phyloP scores from a whole-genome alignment of 1,140 invertebrate species.

The Homarus americanus region DNA sequence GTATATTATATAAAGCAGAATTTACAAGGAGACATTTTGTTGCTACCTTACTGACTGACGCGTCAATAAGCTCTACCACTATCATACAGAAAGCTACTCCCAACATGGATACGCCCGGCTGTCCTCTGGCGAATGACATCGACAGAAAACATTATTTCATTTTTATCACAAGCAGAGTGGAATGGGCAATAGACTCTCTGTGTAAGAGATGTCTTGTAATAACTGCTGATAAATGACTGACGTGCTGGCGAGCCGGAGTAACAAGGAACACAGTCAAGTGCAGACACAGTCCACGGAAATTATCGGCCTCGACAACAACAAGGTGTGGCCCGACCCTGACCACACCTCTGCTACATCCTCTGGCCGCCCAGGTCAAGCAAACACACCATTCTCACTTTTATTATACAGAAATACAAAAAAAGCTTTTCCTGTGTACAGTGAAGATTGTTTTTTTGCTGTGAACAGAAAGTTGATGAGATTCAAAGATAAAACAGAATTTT shows the following conservation, averaged over 20 bases:
- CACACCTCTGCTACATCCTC: too few species aligned
- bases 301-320: too few species aligned
- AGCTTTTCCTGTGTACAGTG: neutral
- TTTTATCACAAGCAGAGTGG: neutral
- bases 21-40: neutral
- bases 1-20: constrained; percentile 6
- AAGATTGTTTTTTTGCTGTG: neutral
- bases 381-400: neutral
- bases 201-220: neutral
- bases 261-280: neutral
- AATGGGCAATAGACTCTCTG: neutral
- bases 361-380: neutral
- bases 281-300: neutral
- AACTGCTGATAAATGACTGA: neutral
- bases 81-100: neutral
- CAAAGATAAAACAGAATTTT: neutral
- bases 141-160: neutral
- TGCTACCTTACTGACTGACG: neutral
- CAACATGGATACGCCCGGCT: neutral
- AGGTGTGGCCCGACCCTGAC: too few species aligned
- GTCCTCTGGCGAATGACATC: neutral
- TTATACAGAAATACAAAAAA: neutral
- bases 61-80: neutral
- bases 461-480: neutral
- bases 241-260: neutral